Conservation (phyloP, 2,888 invertebrate species). For the Periphyllus acericola region DNA sequence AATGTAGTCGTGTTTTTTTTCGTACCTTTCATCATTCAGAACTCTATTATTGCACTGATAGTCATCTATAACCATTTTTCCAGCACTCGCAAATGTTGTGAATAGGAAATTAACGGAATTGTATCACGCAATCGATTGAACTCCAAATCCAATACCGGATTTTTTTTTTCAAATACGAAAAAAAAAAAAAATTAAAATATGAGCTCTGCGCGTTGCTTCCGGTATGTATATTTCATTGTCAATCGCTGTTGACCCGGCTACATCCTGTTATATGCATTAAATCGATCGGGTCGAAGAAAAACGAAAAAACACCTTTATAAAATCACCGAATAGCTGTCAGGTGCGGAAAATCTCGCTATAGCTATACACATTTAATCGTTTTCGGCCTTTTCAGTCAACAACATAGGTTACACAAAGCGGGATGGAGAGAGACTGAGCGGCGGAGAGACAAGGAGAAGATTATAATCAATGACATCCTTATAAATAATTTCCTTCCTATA, state of each 20-base stretch:
- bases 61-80: too few relatives aligned
- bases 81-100: too few relatives aligned
- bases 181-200: slow-evolving; percentile 8
- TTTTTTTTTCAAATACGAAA: not conserved
- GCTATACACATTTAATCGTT: slow-evolving; percentile 18
- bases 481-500: slow-evolving; percentile 16
- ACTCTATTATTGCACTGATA: too few relatives aligned
- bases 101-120: slow-evolving; percentile 40
- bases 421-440: not conserved
- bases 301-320: slow-evolving; percentile 29
- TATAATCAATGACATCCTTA: not conserved
- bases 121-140: slow-evolving; percentile 12
- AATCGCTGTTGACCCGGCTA: slow-evolving; percentile 23
- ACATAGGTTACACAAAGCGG: not conserved
- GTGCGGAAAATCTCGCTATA: not conserved
- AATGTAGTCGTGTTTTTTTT: too few relatives aligned
- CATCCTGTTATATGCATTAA: not conserved
- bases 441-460: not conserved
- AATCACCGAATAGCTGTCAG: slow-evolving; percentile 22
- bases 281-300: slow-evolving; percentile 15
- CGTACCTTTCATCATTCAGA: too few relatives aligned
- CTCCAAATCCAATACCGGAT: slow-evolving; percentile 6
- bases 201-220: not conserved
- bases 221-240: slow-evolving; percentile 42
- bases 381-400: slow-evolving; percentile 13